phyloP scores from a whole-genome alignment of 1,140 invertebrate genomes.

The Leptopilina boulardi region DNA sequence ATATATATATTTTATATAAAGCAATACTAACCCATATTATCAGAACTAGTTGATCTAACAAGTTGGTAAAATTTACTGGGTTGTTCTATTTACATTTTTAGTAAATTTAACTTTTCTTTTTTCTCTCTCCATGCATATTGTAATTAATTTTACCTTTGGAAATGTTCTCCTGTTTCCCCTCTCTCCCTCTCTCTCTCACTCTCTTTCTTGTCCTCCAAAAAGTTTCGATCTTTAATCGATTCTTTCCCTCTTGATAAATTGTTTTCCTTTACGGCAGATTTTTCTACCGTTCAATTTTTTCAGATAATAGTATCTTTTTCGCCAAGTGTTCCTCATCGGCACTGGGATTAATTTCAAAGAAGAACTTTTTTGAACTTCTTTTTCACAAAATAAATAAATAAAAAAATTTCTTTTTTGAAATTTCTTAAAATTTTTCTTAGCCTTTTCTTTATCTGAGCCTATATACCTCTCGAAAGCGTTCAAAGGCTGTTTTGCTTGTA shows the following conservation, averaged over 20 bases:
- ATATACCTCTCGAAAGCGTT: slow-evolving; percentile 21
- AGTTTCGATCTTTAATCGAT: slow-evolving; percentile 9
- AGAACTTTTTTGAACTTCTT: neutral
- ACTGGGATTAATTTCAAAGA: neutral
- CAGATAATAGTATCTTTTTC: neutral
- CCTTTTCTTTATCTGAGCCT: neutral
- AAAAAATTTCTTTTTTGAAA: neutral
- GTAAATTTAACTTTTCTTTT: too few relatives aligned
- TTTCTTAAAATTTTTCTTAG: slow-evolving; percentile 1
- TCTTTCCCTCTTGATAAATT: neutral
- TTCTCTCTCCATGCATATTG: too few relatives aligned
- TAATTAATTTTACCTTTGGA: slow-evolving; percentile 13
- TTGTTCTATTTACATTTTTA: too few relatives aligned
- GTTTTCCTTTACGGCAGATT: neutral
- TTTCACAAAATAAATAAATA: neutral
- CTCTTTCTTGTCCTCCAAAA: neutral
- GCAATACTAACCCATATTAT: too few relatives aligned
- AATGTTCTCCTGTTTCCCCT: neutral
- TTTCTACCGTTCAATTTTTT: neutral
- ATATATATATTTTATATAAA: too few relatives aligned
- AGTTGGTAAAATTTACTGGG: too few relatives aligned
- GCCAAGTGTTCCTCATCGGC: slow-evolving; percentile 27
- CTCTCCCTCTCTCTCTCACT: too few relatives aligned
- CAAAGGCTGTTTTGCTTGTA: slow-evolving; percentile 10
- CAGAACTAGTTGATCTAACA: too few relatives aligned